Evolutionary conservation across 2,797 vertebrate species (phyloP), one percentile per base, ranked within the genome.

Genomic region (Yasuhikotakia modesta): DNA sequence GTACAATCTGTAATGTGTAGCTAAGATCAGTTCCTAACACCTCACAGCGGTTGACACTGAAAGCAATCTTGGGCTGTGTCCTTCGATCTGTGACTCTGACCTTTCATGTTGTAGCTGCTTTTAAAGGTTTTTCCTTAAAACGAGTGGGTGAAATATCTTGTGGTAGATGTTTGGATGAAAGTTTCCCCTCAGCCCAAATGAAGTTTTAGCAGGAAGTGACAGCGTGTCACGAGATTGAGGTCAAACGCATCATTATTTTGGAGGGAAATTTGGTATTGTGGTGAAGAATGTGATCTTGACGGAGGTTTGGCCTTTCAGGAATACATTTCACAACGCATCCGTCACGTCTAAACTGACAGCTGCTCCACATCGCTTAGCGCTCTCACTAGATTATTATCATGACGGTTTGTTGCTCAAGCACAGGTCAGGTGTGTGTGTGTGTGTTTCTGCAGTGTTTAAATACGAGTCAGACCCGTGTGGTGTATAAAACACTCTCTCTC

Each of bases 11-110:
- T 90, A 92, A 91, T 89, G 87, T 89, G 92, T 89, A 93, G 88
- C 92, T 91, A 84, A 91, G 88, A 92, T 93, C 95, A 92, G 91
- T 90, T 86, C 85, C 87, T 86, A 91, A 92, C 88, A 91, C 89
- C 88, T 91, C 76, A 74, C 86, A 91, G 89, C 87, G 77, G 88
- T 87, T 90, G 86, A 88, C 88, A 87, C 89, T 91, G 89, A 90
- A 92, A 87, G 87, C 90, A 89, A 85, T 90, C 87, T 83, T 86
- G 85, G 82, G 81, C 71, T 86, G 84, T 86, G 86, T 86, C 71
- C 50, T 78, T 63, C 89, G 91, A 91, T 92, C 91, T 90, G 91
- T 91, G 82, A 86, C 89, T 76, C 83, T 79, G 86, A 85, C 84
- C 83, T 80, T 69, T 79, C 58, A 77, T 82, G 67, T 69, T 60